phyloP scores from a whole-genome alignment of 1,140 invertebrate genomes.

The Mesaphorura yosii region DNA sequence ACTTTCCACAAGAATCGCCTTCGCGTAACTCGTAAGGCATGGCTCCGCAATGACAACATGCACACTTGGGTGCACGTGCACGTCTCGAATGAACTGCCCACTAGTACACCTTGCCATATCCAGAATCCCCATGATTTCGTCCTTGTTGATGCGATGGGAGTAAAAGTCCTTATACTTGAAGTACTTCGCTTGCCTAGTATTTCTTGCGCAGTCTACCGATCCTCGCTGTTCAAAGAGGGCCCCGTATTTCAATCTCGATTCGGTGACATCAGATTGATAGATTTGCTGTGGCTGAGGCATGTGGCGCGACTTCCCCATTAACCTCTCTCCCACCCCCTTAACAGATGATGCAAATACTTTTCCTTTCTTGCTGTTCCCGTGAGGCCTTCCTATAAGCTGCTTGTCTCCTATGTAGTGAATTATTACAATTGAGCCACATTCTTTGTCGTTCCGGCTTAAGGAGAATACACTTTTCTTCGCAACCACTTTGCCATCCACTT shows the following conservation, averaged over 20 bases:
- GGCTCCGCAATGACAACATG: neutral
- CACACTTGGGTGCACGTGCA: neutral
- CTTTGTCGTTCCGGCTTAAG: neutral
- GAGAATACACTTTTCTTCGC: neutral
- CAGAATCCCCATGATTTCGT: neutral
- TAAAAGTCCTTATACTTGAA: neutral
- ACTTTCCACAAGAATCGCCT: neutral
- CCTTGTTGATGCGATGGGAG: neutral
- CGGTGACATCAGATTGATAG: neutral
- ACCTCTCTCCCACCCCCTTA: neutral
- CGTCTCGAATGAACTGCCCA: neutral
- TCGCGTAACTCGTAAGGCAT: neutral
- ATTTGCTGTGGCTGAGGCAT: too few relatives aligned
- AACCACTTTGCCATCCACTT: neutral
- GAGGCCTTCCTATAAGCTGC: neutral
- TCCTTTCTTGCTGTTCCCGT: neutral
- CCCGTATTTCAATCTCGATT: neutral
- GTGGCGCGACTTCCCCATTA: neutral
- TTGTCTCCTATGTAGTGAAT: neutral
- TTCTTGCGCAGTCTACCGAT: neutral
- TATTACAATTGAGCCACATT: neutral
- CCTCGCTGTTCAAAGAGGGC: neutral
- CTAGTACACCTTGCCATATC: neutral
- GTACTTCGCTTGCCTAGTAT: neutral
- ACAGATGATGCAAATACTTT: neutral